Evolutionary conservation across 2,797 vertebrate genomes (phyloP).

Genomic region (Odontamblyopus lacepedii): DNA sequence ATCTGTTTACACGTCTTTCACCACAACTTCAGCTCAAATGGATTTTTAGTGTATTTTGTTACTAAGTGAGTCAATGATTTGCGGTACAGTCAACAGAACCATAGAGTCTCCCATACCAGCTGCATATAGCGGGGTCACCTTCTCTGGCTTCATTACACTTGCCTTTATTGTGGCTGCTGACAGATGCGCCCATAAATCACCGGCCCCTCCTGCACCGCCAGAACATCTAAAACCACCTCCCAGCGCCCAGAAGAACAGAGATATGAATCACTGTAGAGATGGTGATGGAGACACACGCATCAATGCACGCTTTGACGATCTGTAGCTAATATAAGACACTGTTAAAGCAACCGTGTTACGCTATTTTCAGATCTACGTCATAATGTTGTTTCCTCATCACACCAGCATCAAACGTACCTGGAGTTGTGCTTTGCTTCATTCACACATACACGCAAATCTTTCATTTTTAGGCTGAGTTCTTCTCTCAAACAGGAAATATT

Average conservation of each 20-base stretch:
- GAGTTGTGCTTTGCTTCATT: no score
- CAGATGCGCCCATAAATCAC: conserved; percentile 75
- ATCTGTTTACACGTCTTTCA: no score
- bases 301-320: neutral
- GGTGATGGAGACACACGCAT: neutral
- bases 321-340: neutral
- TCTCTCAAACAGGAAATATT: no score
- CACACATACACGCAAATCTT: no score
- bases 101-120: neutral
- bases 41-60: no score
- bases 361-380: no score
- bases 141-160: conserved; percentile 66
- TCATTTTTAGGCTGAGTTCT: no score
- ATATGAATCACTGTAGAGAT: neutral
- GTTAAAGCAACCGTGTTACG: neutral
- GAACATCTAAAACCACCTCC: conserved; percentile 63
- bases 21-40: no score
- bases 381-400: no score
- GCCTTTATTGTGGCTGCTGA: conserved; percentile 70
- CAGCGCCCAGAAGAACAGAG: conserved; percentile 25
- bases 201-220: conserved; percentile 47
- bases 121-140: conserved; percentile 62
- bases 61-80: no score
- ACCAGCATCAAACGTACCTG: no score
- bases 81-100: neutral